phyloP scores from a whole-genome alignment of 2,888 invertebrate genomes.

The Elmis aenea region DNA sequence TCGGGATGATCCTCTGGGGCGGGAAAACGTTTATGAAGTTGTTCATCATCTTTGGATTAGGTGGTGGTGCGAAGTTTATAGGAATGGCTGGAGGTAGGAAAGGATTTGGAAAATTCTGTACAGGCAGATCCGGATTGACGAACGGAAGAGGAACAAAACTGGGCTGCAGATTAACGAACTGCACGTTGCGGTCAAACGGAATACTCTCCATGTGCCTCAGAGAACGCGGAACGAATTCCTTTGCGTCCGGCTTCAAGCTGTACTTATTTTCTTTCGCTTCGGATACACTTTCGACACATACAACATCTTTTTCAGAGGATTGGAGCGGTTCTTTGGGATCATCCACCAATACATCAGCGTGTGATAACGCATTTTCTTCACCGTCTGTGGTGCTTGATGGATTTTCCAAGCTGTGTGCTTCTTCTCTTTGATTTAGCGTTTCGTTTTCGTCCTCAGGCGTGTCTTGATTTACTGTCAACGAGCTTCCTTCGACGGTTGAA shows the following conservation, averaged over 20 bases:
- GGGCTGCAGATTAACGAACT: slow-evolving; percentile 36
- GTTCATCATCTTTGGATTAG: slow-evolving; percentile 29
- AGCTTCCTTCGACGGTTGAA: too few species aligned
- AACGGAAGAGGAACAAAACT: slow-evolving; percentile 39
- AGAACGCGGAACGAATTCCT: slow-evolving; percentile 46
- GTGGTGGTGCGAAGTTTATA: slow-evolving; percentile 38
- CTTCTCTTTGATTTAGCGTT: not conserved
- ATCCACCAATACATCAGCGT: not conserved
- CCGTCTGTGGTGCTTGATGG: too few species aligned
- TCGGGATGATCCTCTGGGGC: too few species aligned
- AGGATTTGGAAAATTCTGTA: slow-evolving; percentile 16
- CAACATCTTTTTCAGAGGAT: not conserved
- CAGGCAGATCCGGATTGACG: slow-evolving; percentile 31
- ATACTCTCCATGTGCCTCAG: slow-evolving; percentile 30
- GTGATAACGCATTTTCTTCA: not conserved
- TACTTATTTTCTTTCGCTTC: slow-evolving; percentile 1
- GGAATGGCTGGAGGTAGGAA: slow-evolving; percentile 37
- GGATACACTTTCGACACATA: not conserved
- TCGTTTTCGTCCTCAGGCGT: not conserved
- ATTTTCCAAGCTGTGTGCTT: too few species aligned
- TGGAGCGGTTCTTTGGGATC: not conserved
- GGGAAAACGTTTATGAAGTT: slow-evolving; percentile 31
- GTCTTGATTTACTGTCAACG: too few species aligned
- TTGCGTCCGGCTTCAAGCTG: slow-evolving; percentile 42
- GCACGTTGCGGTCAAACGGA: slow-evolving; percentile 28